A percentile compares a stretch with the other conserved stretches of the same genome.
phyloP scores from a whole-genome alignment of 1,140 invertebrate species.

The Drosophila auraria region DNA sequence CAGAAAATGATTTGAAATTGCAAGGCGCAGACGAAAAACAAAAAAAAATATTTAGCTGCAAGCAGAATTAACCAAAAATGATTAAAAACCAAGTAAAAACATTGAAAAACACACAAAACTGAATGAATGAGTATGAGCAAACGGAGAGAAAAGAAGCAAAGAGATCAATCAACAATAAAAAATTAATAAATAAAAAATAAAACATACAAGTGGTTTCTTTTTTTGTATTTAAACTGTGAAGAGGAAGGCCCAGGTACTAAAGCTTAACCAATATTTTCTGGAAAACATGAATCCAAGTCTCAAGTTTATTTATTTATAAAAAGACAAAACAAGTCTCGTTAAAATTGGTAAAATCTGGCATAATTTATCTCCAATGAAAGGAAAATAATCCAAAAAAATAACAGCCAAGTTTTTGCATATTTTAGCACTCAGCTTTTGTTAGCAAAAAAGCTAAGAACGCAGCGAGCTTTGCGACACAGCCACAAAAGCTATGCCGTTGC shows the following conservation, averaged over 20 bases:
- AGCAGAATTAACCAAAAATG: slow-evolving; percentile 71
- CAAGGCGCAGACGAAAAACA: slow-evolving; percentile 29
- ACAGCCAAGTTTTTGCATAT: not conserved
- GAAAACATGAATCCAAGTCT: too few species aligned
- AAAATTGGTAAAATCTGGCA: not conserved
- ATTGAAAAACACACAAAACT: slow-evolving; percentile 49
- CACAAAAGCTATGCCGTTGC: slow-evolving; percentile 35
- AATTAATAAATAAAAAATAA: slow-evolving; percentile 72
- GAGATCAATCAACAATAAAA: slow-evolving; percentile 76
- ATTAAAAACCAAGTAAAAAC: slow-evolving; percentile 52
- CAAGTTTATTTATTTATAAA: too few species aligned
- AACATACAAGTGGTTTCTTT: slow-evolving; percentile 34
- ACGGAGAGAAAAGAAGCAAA: slow-evolving; percentile 62
- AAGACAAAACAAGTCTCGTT: too few species aligned
- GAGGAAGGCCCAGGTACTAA: too few species aligned
- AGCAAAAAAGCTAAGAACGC: slow-evolving; percentile 18
- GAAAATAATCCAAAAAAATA: not conserved
- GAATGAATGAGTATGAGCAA: slow-evolving; percentile 58
- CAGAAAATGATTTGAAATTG: slow-evolving; percentile 36
- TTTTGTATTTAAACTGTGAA: not conserved
- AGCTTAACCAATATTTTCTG: too few species aligned
- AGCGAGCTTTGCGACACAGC: slow-evolving; percentile 12
- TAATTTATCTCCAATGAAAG: not conserved
- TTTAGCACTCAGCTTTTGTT: slow-evolving; percentile 29
- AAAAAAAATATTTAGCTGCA: slow-evolving; percentile 59